These are phyloP conservation scores for Xiphophorus hellerii DNA, from an alignment of 2,113 vertebrate species.

Conservation along the genomic window DNA sequence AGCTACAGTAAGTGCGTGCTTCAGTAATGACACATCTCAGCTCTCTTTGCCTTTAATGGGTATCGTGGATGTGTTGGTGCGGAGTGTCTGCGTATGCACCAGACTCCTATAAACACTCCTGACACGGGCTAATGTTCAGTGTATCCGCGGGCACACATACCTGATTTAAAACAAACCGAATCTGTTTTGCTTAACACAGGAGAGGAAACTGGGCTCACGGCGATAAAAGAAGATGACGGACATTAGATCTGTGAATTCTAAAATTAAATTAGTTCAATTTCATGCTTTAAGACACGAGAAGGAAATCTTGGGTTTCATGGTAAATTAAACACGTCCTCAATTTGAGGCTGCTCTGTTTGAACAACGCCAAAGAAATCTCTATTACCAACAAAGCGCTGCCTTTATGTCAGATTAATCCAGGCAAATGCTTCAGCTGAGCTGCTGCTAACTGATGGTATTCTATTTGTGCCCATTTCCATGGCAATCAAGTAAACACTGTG, in stretches of 20 bases:
- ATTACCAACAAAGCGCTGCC: conserved; percentile 36
- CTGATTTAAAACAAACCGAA: conserved; percentile 50
- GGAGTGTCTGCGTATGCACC: conserved; percentile 43
- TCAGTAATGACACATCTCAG: conserved; percentile 15
- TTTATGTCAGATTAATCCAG: conserved; percentile 40
- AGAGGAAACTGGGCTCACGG: conserved; percentile 16
- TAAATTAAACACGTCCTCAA: conserved; percentile 33
- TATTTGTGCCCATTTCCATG: conserved; percentile 60
- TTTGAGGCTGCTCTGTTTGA: conserved; percentile 38
- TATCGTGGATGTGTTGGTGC: conserved; percentile 48
- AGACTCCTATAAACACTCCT: conserved; percentile 69
- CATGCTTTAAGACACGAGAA: background rate
- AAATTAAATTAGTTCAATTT: conserved; percentile 11
- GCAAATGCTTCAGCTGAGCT: conserved; percentile 34
- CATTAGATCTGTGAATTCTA: conserved; percentile 17
- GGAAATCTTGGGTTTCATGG: conserved; percentile 24
- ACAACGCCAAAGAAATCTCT: conserved; percentile 42
- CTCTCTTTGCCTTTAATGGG: conserved; percentile 72
- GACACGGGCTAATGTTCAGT: conserved; percentile 59
- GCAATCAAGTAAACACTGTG: conserved; percentile 49
- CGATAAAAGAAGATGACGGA: conserved; percentile 4
- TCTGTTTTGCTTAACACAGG: conserved; percentile 46
- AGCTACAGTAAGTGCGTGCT: conserved; percentile 2
- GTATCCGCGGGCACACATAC: conserved; percentile 55
- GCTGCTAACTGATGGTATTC: conserved; percentile 39